These are phyloP conservation scores for Lasioglossum villosulum DNA, from an alignment of 2,888 invertebrate genomes.

Conservation along the genomic window DNA sequence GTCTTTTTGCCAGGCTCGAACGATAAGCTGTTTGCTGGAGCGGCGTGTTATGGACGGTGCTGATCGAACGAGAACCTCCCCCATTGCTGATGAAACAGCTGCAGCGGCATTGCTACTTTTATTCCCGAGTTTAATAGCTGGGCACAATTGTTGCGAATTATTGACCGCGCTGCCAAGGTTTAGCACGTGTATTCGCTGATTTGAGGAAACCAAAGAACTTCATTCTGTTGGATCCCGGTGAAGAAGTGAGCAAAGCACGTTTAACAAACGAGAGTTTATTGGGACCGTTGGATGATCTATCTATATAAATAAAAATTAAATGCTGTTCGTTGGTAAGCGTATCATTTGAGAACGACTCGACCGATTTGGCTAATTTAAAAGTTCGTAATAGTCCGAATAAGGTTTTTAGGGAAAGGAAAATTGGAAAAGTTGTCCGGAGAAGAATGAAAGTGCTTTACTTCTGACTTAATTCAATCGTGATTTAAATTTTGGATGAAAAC, in stretches of 20 bases:
- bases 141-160: background rate
- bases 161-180: background rate
- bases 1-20: conserved; percentile 29
- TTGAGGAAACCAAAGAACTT: background rate
- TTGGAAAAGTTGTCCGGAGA: no score
- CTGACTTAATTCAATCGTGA: no score
- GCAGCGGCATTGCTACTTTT: background rate
- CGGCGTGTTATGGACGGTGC: conserved; percentile 16
- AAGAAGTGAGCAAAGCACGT: background rate
- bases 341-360: no score
- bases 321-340: no score
- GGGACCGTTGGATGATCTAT: background rate
- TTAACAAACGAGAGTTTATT: background rate
- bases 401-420: no score
- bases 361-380: no score
- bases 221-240: background rate
- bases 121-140: background rate
- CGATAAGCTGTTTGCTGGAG: conserved; percentile 8
- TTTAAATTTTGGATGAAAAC: no score
- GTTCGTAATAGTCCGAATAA: no score
- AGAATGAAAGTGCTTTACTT: no score
- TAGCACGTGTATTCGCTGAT: background rate
- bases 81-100: background rate
- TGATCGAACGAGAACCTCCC: conserved; percentile 15
- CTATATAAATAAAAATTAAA: no score